phyloP scores from a whole-genome alignment of 2,888 invertebrate genomes.

The Sarcophaga variegata region DNA sequence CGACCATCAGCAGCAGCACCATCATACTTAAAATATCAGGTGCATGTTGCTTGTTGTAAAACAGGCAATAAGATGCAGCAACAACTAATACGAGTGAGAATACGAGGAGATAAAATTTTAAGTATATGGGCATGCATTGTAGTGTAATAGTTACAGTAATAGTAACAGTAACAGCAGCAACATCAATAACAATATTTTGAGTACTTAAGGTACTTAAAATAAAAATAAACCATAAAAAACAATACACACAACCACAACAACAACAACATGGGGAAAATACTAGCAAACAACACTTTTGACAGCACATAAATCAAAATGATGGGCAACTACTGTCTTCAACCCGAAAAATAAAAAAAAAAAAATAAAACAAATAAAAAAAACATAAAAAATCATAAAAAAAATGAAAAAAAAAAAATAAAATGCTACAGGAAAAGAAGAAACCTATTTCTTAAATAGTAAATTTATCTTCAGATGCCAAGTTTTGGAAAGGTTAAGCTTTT shows the following conservation, averaged over 20 bases:
- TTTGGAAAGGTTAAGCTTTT: no score
- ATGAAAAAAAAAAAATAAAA: background rate
- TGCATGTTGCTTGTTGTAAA: conserved; percentile 49
- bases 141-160: background rate
- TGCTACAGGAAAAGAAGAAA: background rate
- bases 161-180: conserved; percentile 5
- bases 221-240: conserved; percentile 68
- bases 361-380: conserved; percentile 10
- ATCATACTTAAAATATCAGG: conserved; percentile 57
- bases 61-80: conserved; percentile 1
- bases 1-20: conserved; percentile 41
- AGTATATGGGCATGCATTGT: conserved; percentile 7
- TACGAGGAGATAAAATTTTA: conserved; percentile 8
- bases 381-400: background rate
- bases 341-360: conserved; percentile 18
- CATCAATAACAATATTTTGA: conserved; percentile 51
- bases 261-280: conserved; percentile 51
- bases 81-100: conserved; percentile 1
- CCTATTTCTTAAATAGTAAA: background rate
- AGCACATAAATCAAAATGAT: conserved; percentile 76
- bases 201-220: conserved; percentile 68
- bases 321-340: conserved; percentile 69
- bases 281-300: conserved; percentile 71
- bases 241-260: conserved; percentile 10
- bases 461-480: no score